Conservation (phyloP, 2,797 vertebrate species). For the Adelosebastes latens region DNA sequence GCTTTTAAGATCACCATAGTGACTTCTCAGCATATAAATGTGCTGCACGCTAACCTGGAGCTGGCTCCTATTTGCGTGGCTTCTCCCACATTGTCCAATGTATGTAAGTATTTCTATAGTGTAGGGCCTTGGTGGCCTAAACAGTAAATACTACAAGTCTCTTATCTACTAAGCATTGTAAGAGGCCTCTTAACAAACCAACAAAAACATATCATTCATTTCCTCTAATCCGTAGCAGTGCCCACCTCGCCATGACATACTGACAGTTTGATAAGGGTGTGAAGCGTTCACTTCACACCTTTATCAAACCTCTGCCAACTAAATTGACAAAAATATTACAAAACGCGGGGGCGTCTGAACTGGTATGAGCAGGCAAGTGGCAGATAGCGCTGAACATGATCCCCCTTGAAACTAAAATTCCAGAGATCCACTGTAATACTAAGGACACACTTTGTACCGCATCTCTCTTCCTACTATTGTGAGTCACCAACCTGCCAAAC, state of each 20-base stretch:
- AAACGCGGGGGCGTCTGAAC: neutral
- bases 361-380: neutral
- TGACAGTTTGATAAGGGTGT: neutral
- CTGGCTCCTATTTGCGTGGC: neutral
- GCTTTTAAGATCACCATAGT: neutral
- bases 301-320: neutral
- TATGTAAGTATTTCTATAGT: neutral
- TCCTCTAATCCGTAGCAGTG: neutral
- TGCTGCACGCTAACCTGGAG: neutral
- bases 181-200: neutral
- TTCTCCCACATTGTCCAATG: neutral
- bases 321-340: neutral
- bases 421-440: neutral
- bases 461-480: neutral
- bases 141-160: neutral
- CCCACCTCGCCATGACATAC: neutral
- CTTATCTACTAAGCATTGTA: neutral
- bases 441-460: neutral
- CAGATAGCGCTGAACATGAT: neutral
- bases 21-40: neutral
- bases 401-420: neutral
- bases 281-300: neutral
- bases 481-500: slow-evolving; percentile 18
- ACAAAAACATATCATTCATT: neutral
- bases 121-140: neutral